These are phyloP conservation scores for Ivindomyrus marchei DNA, from an alignment of 2,113 vertebrate species.

Conservation along the genomic window DNA sequence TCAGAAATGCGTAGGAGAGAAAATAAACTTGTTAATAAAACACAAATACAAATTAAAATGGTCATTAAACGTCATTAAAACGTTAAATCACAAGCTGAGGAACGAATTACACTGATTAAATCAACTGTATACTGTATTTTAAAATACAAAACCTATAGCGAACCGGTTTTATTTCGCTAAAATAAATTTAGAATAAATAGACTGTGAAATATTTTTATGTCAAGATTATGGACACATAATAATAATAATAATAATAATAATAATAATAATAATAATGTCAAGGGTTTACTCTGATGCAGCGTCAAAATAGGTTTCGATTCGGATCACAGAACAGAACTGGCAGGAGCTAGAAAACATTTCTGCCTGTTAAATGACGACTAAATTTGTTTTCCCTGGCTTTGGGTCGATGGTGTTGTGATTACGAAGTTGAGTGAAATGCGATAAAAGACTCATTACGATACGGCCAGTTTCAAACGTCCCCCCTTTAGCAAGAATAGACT, in stretches of 20 bases:
- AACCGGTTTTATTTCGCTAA: background rate
- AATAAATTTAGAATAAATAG: background rate
- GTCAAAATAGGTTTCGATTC: background rate
- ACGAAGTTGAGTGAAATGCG: background rate
- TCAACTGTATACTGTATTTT: background rate
- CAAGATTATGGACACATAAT: background rate
- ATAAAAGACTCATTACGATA: background rate
- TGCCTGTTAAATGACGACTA: background rate
- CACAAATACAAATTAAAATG: background rate
- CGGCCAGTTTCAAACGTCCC: background rate
- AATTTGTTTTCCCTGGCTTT: background rate
- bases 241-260: conserved; percentile 10
- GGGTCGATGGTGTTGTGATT: background rate
- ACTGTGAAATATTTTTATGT: background rate
- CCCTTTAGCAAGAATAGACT: background rate
- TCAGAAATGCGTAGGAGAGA: background rate
- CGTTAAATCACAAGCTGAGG: background rate
- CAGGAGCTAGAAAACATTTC: background rate
- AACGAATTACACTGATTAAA: background rate
- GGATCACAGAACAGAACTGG: background rate
- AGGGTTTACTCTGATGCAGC: background rate
- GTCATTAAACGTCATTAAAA: background rate
- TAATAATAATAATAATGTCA: background rate
- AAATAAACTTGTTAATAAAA: background rate
- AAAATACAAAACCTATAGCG: background rate